Evolutionary conservation across 2,797 vertebrate species (phyloP), one percentile per base, ranked within the genome.

Genomic region (Kryptolebias ocellatus): DNA sequence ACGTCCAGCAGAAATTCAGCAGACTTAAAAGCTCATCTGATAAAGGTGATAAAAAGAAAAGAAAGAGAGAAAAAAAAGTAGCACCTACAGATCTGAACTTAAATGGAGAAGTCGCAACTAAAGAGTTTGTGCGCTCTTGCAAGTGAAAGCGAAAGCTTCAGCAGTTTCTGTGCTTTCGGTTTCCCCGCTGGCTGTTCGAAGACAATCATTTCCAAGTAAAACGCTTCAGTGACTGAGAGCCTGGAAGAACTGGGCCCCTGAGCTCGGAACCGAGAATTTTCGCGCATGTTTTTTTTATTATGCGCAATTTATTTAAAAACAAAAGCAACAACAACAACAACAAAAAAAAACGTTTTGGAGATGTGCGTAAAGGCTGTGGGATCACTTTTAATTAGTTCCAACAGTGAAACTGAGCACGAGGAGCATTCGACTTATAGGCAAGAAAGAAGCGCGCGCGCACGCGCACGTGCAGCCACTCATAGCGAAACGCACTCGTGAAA

Each of bases 131-230:
- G 73, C 66, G 61, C 75, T 55, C 64, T 44, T 59, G 0, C 67
- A 89, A 94, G 53, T 69, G 93, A 94, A 94, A 95, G 87, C 81
- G 91, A 95, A 94, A 94, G 85, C 64, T 47, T 78, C 6, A 39
- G 56, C 50, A 44, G 46, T 47, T 44, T 27, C 27, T 34, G 5
- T 65, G 68, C 91, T 94, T 94, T 94, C 92, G 83, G 86, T 94
- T 94, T 94, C 92, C 89, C 53, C 24, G 14, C 50, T 20, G 4
- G 17, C 7, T 2, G 45, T n/a, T 34, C 28, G 27, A 18, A 44
- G 78, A 49, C 51, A 60, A 37, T 72, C n/a, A 9, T 62, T 67
- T 69, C 51, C 17, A 60, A 63, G 60, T 53, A 14, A 74, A 12
- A 54, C 59, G 34, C 1, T 27, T 12, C 2, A 17, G 0, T 11